phyloP scores from a whole-genome alignment of 2,888 invertebrate genomes.

The Nomada goodeniana region DNA sequence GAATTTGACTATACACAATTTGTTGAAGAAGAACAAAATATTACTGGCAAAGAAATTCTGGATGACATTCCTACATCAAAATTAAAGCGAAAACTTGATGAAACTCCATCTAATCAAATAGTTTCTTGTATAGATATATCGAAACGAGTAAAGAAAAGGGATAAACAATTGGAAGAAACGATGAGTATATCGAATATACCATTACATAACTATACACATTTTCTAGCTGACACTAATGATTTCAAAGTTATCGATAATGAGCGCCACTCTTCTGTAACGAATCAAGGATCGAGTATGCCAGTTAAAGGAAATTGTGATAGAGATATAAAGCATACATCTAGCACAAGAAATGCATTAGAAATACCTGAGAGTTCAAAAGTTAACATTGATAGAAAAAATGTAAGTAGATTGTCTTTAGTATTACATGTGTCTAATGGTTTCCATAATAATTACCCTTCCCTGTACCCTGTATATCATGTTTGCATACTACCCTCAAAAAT shows the following conservation, averaged over 20 bases:
- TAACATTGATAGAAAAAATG: background rate
- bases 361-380: background rate
- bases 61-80: background rate
- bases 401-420: constrained; percentile 25
- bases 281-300: background rate
- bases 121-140: background rate
- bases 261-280: background rate
- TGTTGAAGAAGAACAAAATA: background rate
- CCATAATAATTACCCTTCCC: background rate
- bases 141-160: constrained; percentile 31
- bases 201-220: background rate
- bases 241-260: background rate
- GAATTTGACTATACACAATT: constrained; percentile 69
- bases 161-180: background rate
- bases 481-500: background rate
- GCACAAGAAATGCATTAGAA: background rate
- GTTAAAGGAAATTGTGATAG: background rate
- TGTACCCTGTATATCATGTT: background rate
- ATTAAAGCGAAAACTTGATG: constrained; percentile 44
- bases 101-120: background rate
- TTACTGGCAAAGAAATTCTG: no score
- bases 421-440: background rate
- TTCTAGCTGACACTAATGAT: background rate
- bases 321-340: background rate
- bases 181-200: background rate